Percentiles rank a stretch among this genome's conserved stretches.
These are phyloP conservation scores for Thera obeliscata DNA, from an alignment of 2,888 invertebrate genomes.

Conservation along the genomic window DNA sequence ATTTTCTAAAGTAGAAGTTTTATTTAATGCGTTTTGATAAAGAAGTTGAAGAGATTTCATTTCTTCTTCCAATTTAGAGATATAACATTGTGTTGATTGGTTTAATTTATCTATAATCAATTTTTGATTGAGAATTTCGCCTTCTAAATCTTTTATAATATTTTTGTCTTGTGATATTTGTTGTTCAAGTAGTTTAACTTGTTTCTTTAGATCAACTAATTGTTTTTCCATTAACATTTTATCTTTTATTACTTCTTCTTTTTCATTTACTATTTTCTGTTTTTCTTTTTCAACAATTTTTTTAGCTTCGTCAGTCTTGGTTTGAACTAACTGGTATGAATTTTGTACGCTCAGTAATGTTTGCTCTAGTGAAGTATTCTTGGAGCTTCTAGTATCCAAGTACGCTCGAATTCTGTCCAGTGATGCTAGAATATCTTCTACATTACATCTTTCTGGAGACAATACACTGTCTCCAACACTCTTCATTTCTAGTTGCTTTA, in stretches of 20 bases:
- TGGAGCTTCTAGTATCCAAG: constrained; percentile 56
- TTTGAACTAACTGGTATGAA: constrained; percentile 69
- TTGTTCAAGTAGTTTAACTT: constrained; percentile 58
- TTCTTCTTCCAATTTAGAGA: constrained; percentile 65
- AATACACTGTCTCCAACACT: constrained; percentile 66
- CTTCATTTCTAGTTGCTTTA: constrained; percentile 67
- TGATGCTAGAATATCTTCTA: constrained; percentile 61
- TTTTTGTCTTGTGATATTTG: constrained; percentile 57
- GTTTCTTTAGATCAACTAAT: constrained; percentile 56
- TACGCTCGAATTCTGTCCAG: constrained; percentile 61
- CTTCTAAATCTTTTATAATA: constrained; percentile 66
- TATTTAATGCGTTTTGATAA: constrained; percentile 56
- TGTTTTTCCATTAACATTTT: constrained; percentile 60
- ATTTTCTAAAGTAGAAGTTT: constrained; percentile 56
- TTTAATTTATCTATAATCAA: constrained; percentile 66
- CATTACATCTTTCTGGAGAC: constrained; percentile 52
- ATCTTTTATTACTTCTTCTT: constrained; percentile 69
- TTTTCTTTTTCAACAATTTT: constrained; percentile 72
- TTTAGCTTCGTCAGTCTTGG: constrained; percentile 75
- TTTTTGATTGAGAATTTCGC: constrained; percentile 67
- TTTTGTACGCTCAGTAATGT: constrained; percentile 66
- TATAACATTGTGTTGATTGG: constrained; percentile 58
- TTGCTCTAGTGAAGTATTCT: constrained; percentile 60
- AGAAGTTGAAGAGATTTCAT: constrained; percentile 56
- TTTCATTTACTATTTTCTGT: constrained; percentile 69